These are phyloP conservation scores for Leucoptera coffeella DNA, from an alignment of 2,888 invertebrate species.

Conservation along the genomic window DNA sequence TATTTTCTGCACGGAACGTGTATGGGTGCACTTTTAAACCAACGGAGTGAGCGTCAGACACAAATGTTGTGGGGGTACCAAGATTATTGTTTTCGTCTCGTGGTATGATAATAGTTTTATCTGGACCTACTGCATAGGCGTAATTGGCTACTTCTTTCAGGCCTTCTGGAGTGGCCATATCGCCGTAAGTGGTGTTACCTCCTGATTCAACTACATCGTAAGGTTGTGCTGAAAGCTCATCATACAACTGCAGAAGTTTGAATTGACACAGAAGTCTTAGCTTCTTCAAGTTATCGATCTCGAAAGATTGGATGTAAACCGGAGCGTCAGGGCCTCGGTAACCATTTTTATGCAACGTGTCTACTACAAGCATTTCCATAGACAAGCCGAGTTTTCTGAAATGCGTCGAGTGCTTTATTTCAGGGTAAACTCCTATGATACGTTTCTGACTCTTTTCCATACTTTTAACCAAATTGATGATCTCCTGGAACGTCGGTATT, in stretches of 20 bases:
- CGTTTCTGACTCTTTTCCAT: constrained; percentile 3
- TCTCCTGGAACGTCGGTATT: constrained; percentile 5
- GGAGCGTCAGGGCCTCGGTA: constrained; percentile 3
- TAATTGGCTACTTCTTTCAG: constrained; percentile 3
- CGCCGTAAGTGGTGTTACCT: constrained; percentile 2
- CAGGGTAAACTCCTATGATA: constrained; percentile 5
- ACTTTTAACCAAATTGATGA: constrained; percentile 4
- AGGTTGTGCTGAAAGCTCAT: constrained; percentile 1
- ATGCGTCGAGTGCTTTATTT: constrained; percentile 4
- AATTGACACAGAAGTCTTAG: constrained; percentile 3
- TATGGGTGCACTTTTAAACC: constrained; percentile 5
- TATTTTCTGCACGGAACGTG: constrained; percentile 5
- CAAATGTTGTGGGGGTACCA: constrained; percentile 3
- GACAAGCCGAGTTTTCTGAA: constrained; percentile 3
- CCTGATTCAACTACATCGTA: constrained; percentile 2
- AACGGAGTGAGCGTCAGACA: constrained; percentile 3
- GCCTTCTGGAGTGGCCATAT: constrained; percentile 4
- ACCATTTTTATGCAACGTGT: constrained; percentile 3
- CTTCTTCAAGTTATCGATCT: constrained; percentile 4
- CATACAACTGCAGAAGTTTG: constrained; percentile 3
- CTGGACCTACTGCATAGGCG: constrained; percentile 4
- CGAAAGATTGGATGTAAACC: constrained; percentile 5
- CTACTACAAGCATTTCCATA: constrained; percentile 3
- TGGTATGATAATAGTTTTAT: constrained; percentile 4
- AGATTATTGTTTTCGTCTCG: neutral